These are phyloP conservation scores for Latheticus oryzae DNA, from an alignment of 2,888 invertebrate species.

Conservation along the genomic window DNA sequence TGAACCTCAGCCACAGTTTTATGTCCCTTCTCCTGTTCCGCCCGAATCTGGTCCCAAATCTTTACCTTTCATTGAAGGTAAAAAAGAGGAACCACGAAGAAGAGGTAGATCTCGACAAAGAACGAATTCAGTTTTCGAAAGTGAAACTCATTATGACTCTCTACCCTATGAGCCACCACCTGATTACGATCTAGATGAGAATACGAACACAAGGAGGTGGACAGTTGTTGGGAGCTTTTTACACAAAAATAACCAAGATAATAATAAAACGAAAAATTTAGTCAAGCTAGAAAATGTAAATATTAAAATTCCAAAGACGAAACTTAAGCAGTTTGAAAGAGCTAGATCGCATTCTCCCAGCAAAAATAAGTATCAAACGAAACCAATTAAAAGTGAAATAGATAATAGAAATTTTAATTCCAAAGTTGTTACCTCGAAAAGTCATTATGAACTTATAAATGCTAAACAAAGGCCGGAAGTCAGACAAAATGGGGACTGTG, in stretches of 20 bases:
- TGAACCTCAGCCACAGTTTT: conserved; percentile 70
- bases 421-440: conserved; percentile 60
- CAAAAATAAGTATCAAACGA: conserved; percentile 57
- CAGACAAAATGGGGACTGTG: conserved; percentile 54
- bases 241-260: conserved; percentile 45
- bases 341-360: conserved; percentile 63
- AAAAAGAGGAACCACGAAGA: conserved; percentile 33
- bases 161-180: conserved; percentile 64
- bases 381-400: conserved; percentile 53
- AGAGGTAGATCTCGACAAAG: conserved; percentile 55
- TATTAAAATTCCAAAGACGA: conserved; percentile 63
- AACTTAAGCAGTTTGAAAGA: conserved; percentile 58
- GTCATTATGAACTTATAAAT: conserved; percentile 60
- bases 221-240: conserved; percentile 60
- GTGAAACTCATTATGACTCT: conserved; percentile 59
- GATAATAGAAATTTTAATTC: conserved; percentile 48
- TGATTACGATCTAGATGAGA: conserved; percentile 60
- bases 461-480: conserved; percentile 61
- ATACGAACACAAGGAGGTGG: conserved; percentile 55
- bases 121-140: conserved; percentile 55
- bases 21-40: conserved; percentile 74
- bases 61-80: conserved; percentile 44
- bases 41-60: conserved; percentile 50
- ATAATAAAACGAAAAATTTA: conserved; percentile 37
- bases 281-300: conserved; percentile 54